phyloP scores from a whole-genome alignment of 2,113 vertebrate species.

The Gymnobelideus leadbeateri region DNA sequence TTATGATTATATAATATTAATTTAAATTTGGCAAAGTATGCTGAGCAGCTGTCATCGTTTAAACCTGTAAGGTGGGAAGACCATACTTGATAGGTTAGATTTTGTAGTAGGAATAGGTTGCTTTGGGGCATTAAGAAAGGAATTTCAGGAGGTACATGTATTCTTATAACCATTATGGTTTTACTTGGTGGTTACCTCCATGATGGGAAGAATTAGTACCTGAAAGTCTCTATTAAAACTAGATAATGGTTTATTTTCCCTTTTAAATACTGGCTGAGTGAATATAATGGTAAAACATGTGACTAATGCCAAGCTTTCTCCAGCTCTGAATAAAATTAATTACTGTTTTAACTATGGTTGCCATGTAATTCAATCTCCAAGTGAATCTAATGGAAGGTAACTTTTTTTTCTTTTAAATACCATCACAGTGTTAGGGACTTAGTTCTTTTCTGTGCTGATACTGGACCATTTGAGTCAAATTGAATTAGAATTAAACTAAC shows the following conservation, averaged over 20 bases:
- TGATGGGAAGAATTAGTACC: background rate
- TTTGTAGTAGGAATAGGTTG: background rate
- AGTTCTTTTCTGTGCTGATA: conserved; percentile 11
- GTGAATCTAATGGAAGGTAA: background rate
- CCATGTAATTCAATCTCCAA: conserved; percentile 28
- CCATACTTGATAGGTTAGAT: background rate
- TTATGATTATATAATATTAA: conserved; percentile 12
- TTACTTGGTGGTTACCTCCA: background rate
- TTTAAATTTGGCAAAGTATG: conserved; percentile 12
- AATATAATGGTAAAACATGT: background rate
- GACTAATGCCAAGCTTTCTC: conserved; percentile 22
- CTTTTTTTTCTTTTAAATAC: conserved; percentile 42
- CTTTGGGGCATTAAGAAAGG: background rate
- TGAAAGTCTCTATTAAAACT: background rate
- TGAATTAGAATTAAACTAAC: no score
- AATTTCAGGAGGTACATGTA: background rate
- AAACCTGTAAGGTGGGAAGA: conserved; percentile 12
- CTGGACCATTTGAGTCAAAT: background rate
- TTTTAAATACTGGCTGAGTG: background rate
- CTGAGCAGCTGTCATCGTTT: conserved; percentile 12
- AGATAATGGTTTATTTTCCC: background rate
- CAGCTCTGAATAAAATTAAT: conserved; percentile 9
- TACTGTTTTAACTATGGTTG: conserved; percentile 26
- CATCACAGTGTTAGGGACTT: conserved; percentile 9
- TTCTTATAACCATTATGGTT: background rate